Base-by-base conservation (phyloP, 2,113 vertebrate species). In the Xiphophorus hellerii region DNA sequence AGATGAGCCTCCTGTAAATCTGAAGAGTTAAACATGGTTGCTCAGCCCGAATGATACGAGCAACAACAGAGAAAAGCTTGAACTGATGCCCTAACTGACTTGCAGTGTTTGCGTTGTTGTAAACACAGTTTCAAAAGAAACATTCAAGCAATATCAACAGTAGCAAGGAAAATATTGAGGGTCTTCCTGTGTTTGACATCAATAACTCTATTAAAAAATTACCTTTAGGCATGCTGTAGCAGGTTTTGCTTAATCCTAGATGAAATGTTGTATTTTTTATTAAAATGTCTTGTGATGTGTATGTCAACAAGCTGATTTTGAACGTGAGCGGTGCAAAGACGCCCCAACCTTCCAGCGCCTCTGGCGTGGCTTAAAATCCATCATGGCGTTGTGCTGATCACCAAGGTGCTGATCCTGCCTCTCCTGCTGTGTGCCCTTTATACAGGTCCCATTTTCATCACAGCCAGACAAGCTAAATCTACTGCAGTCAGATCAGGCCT, bases 381-480 rank as follows among this genome's bases (percentile, higher is more conserved):
- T 71, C 83, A 33, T 31, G 80, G 82, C 78, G 81, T 31, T 73
- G 76, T 64, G 62, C 77, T 78, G 82, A 85, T 84, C 81, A 83
- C 48, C 29, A 54, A 88, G 86, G 80, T 82, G 84, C 84, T 81
- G 87, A 88, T 86, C 83, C 71, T 48, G 48, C 68, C 66, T 25
- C 84, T 71, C 90, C 92, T 7, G 66, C 84, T 73, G 92, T 9
- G 84, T 71, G 81, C 78, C 83, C 88, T 94, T 91, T 91, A 90
- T 81, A 74, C 80, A 42, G 84, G 84, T 69, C 80, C 87, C 83
- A 91, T 92, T 92, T 92, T 85, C 90, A 92, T 92, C 81, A 82
- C 86, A 82, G 84, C 83, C 86, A 92, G 89, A 92, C 80, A 71
- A 83, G 82, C 80, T 82, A 89, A 90, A 92, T 89, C 90, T 83